Evolutionary conservation across 2,113 vertebrate species (phyloP).

Genomic region (Irena cyanogastra): DNA sequence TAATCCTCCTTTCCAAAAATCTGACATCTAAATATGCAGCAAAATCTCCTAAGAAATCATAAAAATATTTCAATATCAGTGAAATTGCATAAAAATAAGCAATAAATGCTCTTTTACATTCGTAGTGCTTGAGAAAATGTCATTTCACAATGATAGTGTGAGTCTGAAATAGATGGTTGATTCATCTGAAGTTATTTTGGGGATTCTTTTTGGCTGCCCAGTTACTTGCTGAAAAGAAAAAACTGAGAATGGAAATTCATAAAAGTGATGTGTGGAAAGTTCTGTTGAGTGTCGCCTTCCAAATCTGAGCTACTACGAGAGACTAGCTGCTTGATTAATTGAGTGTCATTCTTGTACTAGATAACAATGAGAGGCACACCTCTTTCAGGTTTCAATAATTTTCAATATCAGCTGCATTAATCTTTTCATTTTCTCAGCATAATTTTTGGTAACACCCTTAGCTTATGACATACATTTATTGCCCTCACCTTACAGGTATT

Average conservation of each 20-base stretch:
- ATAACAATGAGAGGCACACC: not conserved
- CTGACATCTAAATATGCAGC: not conserved
- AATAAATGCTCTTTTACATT: not conserved
- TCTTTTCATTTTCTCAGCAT: not conserved
- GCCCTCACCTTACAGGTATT: not conserved
- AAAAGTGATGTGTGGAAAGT: not conserved
- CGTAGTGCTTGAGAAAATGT: not conserved
- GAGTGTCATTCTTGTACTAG: not conserved
- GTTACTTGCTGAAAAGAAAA: not conserved
- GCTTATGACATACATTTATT: not conserved
- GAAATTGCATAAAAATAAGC: not conserved
- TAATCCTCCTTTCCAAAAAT: not conserved
- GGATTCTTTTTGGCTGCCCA: not conserved
- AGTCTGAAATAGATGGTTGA: not conserved
- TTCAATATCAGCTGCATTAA: not conserved
- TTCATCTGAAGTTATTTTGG: not conserved
- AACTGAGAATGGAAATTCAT: not conserved
- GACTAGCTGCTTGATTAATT: not conserved
- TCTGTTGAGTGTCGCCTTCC: not conserved
- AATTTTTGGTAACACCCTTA: not conserved
- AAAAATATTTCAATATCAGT: not conserved
- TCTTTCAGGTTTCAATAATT: not conserved
- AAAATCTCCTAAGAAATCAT: not conserved
- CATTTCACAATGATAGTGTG: not conserved
- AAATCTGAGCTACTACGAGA: not conserved